These are phyloP conservation scores for Ophion obscuratus DNA, from an alignment of 2,888 invertebrate genomes.

Conservation along the genomic window DNA sequence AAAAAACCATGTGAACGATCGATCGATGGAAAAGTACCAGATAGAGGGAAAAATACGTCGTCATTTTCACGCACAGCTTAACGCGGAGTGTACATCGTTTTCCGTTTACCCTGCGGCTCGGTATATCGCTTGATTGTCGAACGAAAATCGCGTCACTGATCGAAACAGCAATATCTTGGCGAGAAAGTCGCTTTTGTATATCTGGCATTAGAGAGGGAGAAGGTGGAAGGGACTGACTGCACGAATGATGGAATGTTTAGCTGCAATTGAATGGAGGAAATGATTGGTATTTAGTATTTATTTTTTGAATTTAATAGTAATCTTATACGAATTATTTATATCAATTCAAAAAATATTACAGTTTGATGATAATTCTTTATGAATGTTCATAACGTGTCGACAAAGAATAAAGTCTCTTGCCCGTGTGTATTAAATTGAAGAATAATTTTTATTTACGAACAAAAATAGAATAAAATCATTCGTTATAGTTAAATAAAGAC, in stretches of 20 bases:
- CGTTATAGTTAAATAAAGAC: not conserved
- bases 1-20: not conserved
- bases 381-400: not conserved
- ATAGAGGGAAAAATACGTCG: not conserved
- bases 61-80: conserved; percentile 9
- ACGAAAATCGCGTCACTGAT: conserved; percentile 2
- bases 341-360: not conserved
- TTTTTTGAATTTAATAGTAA: not conserved
- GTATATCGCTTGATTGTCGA: not conserved
- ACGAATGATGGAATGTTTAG: not conserved
- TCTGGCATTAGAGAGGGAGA: not conserved
- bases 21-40: not conserved
- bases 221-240: not conserved
- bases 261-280: not conserved
- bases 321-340: not conserved
- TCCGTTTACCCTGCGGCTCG: conserved; percentile 12
- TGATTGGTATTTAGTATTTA: not conserved
- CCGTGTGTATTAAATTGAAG: not conserved
- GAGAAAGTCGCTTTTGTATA: not conserved
- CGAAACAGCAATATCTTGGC: not conserved
- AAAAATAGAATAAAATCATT: not conserved
- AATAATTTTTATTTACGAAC: not conserved
- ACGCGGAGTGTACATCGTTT: not conserved
- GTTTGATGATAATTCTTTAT: not conserved
- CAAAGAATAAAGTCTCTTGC: not conserved